Evolutionary conservation across 1,140 invertebrate species (phyloP), one percentile per base, ranked within the genome.

Genomic region (Paracyclopina nana): DNA sequence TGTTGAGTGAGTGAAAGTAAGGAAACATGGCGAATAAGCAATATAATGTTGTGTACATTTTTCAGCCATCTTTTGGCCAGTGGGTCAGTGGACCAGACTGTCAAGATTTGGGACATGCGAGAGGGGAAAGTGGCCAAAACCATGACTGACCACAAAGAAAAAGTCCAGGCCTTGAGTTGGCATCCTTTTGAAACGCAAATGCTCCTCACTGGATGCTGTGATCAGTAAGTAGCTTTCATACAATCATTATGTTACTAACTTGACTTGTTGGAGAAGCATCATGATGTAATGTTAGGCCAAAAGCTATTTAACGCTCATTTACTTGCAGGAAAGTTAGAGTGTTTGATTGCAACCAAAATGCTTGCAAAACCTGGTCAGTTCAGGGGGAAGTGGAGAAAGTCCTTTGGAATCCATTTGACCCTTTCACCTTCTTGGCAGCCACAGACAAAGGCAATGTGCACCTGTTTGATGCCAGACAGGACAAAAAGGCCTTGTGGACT

Each of bases 91-190:
- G 91, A 96, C 65, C 69, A 74, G 57, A 82, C 80, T 5, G 75
- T 88, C 20, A 67, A 84, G n/a, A 61, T 97, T 2, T 97, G 92
- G 91, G 90, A 97, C 68, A 68, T 97, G 58, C 77, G 85, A 56
- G 73, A 74, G 56, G 74, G 75, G 8, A 71, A 69, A 55, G 75
- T 81, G 1, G 77, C 77, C 16, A 79, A 76, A 0, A 80, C 74
- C 53, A 68, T 94, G 8, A 70, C 67, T 26, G 70, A 71, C 28
- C 88, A 87, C 60, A 63, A 74, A 42, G 80, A 88, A 59, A 84
- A 88, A 66, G 77, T 82, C 0, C 87, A 95, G 62, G 69, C 78
- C n/a, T 58, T 95, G 2, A 65, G 77, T 56, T 96, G 86, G 78
- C 85, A 94, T 72, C 79, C 79, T 12, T 67, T 70, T 50, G 82